A percentile compares a stretch with the other conserved stretches of the same genome.
Conservation (phyloP, 2,888 invertebrate genomes). For the Drosophila stalkeri region DNA sequence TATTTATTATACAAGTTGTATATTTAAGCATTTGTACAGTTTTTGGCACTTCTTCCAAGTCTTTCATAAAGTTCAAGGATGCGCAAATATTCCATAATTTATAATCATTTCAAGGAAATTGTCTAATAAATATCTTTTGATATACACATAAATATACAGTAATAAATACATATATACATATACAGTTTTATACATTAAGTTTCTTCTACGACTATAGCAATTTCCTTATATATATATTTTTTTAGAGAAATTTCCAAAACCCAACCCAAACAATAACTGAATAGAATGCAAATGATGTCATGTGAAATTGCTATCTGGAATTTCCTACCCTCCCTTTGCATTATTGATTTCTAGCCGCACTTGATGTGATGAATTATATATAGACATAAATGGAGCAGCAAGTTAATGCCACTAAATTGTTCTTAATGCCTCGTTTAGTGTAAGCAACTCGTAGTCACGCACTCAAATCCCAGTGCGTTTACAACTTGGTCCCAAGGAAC, state of each 20-base stretch:
- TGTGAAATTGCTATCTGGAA: slow-evolving; percentile 18
- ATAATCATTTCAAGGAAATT: slow-evolving; percentile 31
- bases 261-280: background rate
- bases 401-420: slow-evolving; percentile 2
- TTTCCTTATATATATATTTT: background rate
- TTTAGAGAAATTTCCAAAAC: background rate
- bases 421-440: slow-evolving; percentile 12
- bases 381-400: background rate
- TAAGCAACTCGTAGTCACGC: slow-evolving; percentile 36
- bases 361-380: slow-evolving; percentile 23
- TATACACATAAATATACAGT: background rate
- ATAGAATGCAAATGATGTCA: slow-evolving; percentile 34
- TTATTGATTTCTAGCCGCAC: slow-evolving; percentile 41
- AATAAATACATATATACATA: background rate
- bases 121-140: slow-evolving; percentile 1
- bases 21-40: slow-evolving; percentile 18
- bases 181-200: background rate
- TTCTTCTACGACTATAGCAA: background rate
- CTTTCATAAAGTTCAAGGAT: slow-evolving; percentile 49
- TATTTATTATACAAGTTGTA: slow-evolving; percentile 14
- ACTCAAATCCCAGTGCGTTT: slow-evolving; percentile 14
- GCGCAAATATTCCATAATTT: slow-evolving; percentile 26
- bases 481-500: background rate
- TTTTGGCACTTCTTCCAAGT: slow-evolving; percentile 7
- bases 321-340: slow-evolving; percentile 5